Conservation (phyloP, 2,113 vertebrate species). For the Mixornis gularis region DNA sequence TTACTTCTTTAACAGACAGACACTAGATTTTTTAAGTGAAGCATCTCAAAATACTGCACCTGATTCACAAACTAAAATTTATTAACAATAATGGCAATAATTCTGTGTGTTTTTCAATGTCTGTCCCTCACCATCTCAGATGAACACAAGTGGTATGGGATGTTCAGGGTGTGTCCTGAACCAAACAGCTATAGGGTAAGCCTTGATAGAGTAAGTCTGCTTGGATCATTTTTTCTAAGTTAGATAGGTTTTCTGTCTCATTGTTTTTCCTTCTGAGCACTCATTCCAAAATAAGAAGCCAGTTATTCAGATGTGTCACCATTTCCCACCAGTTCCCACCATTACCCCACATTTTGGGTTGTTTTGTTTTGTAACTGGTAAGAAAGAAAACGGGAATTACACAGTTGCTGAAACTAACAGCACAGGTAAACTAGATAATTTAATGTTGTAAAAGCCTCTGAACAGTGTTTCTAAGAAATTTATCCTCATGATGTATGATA, state of each 20-base stretch:
- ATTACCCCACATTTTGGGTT: not conserved
- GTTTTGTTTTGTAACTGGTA: not conserved
- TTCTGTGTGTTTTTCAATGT: not conserved
- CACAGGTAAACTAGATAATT: not conserved
- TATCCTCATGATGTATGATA: not conserved
- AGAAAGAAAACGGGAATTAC: not conserved
- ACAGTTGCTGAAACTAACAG: not conserved
- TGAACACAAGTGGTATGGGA: not conserved
- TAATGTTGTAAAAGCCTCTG: not conserved
- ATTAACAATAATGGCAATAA: not conserved
- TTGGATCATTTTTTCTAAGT: not conserved
- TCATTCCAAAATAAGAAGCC: not conserved
- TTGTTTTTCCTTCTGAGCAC: not conserved
- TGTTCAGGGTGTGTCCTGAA: not conserved
- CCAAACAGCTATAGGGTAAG: not conserved
- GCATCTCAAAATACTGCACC: not conserved
- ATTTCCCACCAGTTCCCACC: not conserved
- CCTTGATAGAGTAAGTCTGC: not conserved
- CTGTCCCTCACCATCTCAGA: not conserved
- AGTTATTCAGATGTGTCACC: not conserved
- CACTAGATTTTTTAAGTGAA: not conserved
- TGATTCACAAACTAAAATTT: not conserved
- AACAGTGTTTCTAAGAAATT: not conserved
- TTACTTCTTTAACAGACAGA: not conserved
- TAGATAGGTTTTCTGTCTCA: not conserved